phyloP scores from a whole-genome alignment of 2,888 invertebrate species.

The Rhyacophila evoluta region DNA sequence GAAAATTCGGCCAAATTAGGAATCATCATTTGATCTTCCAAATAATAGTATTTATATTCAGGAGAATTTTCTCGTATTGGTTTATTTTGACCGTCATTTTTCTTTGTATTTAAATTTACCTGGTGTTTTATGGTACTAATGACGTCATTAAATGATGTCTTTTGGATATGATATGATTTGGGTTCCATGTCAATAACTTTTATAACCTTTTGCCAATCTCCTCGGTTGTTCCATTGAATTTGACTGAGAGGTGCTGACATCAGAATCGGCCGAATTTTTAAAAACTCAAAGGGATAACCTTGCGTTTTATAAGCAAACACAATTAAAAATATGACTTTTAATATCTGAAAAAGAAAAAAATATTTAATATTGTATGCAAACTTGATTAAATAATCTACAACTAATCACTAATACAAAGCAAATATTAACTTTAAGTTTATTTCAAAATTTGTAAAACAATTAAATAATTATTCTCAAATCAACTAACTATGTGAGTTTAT shows the following conservation, averaged over 20 bases:
- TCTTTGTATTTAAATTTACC: neutral
- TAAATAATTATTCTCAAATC: too few relatives aligned
- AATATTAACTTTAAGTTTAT: too few relatives aligned
- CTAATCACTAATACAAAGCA: too few relatives aligned
- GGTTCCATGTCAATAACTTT: conserved; percentile 29
- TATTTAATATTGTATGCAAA: too few relatives aligned
- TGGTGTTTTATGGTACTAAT: neutral
- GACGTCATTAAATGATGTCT: conserved; percentile 18
- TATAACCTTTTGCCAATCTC: conserved; percentile 28
- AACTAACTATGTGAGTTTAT: too few relatives aligned
- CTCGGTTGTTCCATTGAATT: conserved; percentile 34
- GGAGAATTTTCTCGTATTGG: neutral
- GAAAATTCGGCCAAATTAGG: conserved; percentile 15
- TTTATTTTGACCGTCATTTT: neutral
- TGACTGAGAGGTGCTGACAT: conserved; percentile 39
- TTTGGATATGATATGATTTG: conserved; percentile 35
- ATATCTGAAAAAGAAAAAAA: conserved; percentile 1
- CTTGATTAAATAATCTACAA: too few relatives aligned
- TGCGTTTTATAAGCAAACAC: neutral
- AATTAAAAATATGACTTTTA: neutral
- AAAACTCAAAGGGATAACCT: conserved; percentile 12
- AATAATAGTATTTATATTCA: conserved; percentile 7
- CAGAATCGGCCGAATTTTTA: neutral
- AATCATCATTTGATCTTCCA: conserved; percentile 29
- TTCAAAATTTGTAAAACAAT: too few relatives aligned